Conservation (phyloP, 2,113 vertebrate genomes). For the Eulacestoma nigropectus region DNA sequence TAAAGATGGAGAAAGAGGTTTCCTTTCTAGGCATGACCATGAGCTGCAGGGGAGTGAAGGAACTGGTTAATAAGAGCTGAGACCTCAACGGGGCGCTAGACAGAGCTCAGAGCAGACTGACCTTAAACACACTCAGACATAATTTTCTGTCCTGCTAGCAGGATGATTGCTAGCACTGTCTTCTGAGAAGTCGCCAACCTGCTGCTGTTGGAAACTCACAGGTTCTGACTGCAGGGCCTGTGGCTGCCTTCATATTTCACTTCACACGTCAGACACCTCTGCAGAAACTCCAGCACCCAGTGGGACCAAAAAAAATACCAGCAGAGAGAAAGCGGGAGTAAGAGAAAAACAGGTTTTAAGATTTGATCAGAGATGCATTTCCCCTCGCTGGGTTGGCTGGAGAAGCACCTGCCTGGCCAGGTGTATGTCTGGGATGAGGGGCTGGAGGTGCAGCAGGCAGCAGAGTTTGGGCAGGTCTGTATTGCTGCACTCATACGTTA, state of each 20-base stretch:
- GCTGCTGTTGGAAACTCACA: neutral
- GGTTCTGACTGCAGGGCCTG: neutral
- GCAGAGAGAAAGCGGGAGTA: neutral
- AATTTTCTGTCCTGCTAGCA: slow-evolving; percentile 1
- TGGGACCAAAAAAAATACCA: neutral
- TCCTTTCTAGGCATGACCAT: neutral
- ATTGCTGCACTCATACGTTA: neutral
- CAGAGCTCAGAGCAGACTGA: neutral
- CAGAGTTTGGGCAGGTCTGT: neutral
- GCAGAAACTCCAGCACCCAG: neutral
- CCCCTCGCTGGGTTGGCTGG: accelerated
- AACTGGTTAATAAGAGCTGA: neutral
- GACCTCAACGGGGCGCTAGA: neutral
- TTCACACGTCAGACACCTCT: neutral
- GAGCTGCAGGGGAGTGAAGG: neutral
- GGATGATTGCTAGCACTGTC: neutral
- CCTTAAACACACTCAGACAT: neutral
- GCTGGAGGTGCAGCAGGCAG: neutral
- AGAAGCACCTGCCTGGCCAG: neutral
- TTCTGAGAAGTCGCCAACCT: neutral
- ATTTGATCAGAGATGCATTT: neutral
- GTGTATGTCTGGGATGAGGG: neutral
- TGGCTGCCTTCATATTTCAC: neutral
- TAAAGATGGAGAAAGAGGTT: neutral
- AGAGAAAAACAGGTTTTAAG: neutral